Percentiles rank a stretch among this genome's conserved stretches.
Conservation (phyloP, 2,797 vertebrate genomes). For the Trematomus bernacchii region DNA sequence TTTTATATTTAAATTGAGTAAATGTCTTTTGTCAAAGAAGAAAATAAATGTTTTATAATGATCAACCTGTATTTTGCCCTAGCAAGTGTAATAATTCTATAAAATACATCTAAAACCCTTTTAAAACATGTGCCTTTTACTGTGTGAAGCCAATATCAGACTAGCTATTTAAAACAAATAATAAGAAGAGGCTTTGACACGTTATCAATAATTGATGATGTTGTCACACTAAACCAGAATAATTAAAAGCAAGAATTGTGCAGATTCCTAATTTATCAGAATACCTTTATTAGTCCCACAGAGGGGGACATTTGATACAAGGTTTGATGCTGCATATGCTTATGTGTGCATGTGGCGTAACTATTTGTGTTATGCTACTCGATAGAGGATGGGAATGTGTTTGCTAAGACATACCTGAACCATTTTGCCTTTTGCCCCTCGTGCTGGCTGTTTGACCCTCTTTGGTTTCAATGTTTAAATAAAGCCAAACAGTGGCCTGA, state of each 20-base stretch:
- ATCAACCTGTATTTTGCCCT: neutral
- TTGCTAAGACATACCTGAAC: constrained; percentile 26
- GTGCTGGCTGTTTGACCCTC: constrained; percentile 39
- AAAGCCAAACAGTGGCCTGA: constrained; percentile 49
- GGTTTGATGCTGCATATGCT: neutral
- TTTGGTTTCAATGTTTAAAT: constrained; percentile 57
- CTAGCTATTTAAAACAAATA: neutral
- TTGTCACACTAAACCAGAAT: constrained; percentile 41
- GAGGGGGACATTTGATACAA: no score
- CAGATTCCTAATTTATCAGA: constrained; percentile 17
- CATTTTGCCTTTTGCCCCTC: constrained; percentile 16
- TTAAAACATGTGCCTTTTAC: constrained; percentile 23
- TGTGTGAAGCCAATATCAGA: constrained; percentile 22
- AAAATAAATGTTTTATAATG: neutral
- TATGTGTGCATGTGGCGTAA: neutral
- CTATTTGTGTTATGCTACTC: constrained; percentile 24
- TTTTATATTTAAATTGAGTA: neutral
- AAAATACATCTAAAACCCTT: neutral
- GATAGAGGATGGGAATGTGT: neutral
- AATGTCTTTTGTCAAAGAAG: neutral
- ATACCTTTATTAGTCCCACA: no score
- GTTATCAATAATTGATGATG: constrained; percentile 46
- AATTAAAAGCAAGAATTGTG: constrained; percentile 38
- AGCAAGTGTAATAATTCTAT: neutral
- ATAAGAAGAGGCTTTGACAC: neutral